phyloP scores from a whole-genome alignment of 2,888 invertebrate genomes.

The Conops quadrifasciatus region DNA sequence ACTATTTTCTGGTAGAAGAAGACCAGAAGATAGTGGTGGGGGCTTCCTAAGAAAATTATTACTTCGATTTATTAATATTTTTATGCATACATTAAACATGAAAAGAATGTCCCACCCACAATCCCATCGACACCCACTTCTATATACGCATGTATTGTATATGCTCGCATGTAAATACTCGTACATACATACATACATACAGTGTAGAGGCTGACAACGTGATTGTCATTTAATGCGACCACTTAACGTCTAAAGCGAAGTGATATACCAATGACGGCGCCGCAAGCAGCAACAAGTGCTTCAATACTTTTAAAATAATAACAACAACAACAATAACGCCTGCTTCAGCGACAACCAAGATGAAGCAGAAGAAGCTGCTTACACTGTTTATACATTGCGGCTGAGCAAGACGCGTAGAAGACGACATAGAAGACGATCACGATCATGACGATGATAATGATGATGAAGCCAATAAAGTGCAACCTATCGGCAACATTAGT shows the following conservation, averaged over 20 bases:
- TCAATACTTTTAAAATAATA: background rate
- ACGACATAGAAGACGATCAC: background rate
- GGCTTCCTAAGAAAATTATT: too few relatives aligned
- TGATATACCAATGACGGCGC: conserved; percentile 11
- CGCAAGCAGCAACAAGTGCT: conserved; percentile 14
- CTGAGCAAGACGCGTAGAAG: conserved; percentile 20
- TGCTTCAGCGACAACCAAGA: background rate
- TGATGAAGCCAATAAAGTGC: conserved; percentile 3
- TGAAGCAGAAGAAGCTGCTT: background rate
- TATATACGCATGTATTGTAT: too few relatives aligned
- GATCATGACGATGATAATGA: conserved; percentile 8
- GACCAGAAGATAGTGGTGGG: too few relatives aligned
- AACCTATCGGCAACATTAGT: background rate
- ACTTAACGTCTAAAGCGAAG: conserved; percentile 32
- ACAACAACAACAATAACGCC: conserved; percentile 28
- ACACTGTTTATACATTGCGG: background rate
- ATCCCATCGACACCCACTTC: too few relatives aligned
- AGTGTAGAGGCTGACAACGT: conserved; percentile 5
- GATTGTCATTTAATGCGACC: conserved; percentile 33
- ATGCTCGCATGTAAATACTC: too few relatives aligned
- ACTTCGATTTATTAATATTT: too few relatives aligned
- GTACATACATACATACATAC: too few relatives aligned
- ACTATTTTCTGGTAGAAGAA: too few relatives aligned
- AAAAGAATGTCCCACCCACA: too few relatives aligned
- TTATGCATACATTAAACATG: too few relatives aligned